A percentile compares a stretch with the other conserved stretches of the same genome.
phyloP scores from a whole-genome alignment of 2,888 invertebrate species.

The Melanophora roralis region DNA sequence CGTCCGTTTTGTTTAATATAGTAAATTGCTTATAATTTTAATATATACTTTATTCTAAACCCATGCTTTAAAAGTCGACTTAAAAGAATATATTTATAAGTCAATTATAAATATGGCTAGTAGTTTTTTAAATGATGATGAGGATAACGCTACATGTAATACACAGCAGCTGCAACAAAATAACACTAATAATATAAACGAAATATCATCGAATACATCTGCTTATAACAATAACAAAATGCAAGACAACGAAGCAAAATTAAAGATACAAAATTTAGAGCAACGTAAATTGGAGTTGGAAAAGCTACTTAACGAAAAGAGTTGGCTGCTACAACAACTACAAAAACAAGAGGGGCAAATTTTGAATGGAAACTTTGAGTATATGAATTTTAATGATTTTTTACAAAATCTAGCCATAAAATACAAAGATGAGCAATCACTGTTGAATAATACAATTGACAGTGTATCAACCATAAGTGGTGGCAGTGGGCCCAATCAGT shows the following conservation, averaged over 20 bases:
- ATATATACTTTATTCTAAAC: not conserved
- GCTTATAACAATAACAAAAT: slow-evolving; percentile 36
- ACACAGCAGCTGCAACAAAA: slow-evolving; percentile 56
- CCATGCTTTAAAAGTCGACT: slow-evolving; percentile 42
- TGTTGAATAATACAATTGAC: slow-evolving; percentile 21
- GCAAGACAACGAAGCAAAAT: slow-evolving; percentile 65
- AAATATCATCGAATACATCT: not conserved
- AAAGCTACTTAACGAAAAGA: slow-evolving; percentile 75
- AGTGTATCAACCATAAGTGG: slow-evolving; percentile 40
- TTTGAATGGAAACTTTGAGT: slow-evolving; percentile 74
- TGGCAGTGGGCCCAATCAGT: slow-evolving; percentile 52
- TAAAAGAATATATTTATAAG: slow-evolving; percentile 28
- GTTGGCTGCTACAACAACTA: slow-evolving; percentile 75
- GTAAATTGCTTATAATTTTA: not conserved
- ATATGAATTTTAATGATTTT: slow-evolving; percentile 72
- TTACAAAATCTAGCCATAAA: slow-evolving; percentile 70
- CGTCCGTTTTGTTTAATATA: slow-evolving; percentile 4
- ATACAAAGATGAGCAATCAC: slow-evolving; percentile 69
- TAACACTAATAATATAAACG: slow-evolving; percentile 40
- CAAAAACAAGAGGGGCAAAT: slow-evolving; percentile 76
- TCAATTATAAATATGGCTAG: slow-evolving; percentile 53
- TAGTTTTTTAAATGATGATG: slow-evolving; percentile 61
- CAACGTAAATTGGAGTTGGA: slow-evolving; percentile 74
- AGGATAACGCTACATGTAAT: slow-evolving; percentile 59
- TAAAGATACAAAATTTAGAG: slow-evolving; percentile 72